phyloP scores from a whole-genome alignment of 1,140 invertebrate genomes.

The Gonioctena quinquepunctata region DNA sequence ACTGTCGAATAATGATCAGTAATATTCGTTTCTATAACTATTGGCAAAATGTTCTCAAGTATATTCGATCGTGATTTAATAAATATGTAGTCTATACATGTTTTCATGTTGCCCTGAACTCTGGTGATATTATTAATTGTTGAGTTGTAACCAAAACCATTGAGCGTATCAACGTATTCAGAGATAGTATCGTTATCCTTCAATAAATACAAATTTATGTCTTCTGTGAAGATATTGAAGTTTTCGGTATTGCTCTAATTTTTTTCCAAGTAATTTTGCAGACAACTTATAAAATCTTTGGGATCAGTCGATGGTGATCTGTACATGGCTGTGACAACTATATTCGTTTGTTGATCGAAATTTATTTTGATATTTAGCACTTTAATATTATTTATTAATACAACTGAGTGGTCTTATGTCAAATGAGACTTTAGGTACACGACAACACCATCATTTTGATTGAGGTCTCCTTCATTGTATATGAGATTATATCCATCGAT shows the following conservation, averaged over 20 bases:
- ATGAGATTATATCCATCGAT: not conserved
- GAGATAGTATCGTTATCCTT: not conserved
- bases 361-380: not conserved
- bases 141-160: too few species aligned
- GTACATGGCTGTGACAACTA: not conserved
- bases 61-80: too few species aligned
- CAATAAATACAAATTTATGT: not conserved
- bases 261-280: not conserved
- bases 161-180: not conserved
- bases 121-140: too few species aligned
- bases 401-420: not conserved
- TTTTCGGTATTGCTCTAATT: not conserved
- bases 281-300: not conserved
- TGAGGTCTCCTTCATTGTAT: not conserved
- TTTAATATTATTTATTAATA: not conserved
- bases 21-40: too few species aligned
- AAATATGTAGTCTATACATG: too few species aligned
- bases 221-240: not conserved
- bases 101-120: too few species aligned
- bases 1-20: too few species aligned
- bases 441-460: slow-evolving; percentile 19
- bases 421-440: slow-evolving; percentile 13
- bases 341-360: not conserved
- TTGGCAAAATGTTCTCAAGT: too few species aligned
- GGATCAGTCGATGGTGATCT: not conserved